Base-by-base conservation (phyloP, 2,113 vertebrate genomes). In the Vireo altiloquus region DNA sequence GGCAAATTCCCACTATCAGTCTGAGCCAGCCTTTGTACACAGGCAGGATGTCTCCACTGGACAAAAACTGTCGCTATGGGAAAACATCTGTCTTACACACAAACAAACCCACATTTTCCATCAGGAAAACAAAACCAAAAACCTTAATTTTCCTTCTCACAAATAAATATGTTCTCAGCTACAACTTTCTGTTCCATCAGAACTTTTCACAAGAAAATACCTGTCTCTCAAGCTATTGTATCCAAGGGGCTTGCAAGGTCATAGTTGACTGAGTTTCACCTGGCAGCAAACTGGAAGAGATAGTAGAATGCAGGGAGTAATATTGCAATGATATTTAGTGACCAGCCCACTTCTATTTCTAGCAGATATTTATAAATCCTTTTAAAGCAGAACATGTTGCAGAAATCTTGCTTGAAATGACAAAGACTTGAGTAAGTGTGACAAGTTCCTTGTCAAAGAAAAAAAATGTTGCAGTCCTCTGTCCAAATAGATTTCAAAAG, bases 361-460 rank as follows among this genome's bases (percentile, higher is more conserved):
- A 90, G 71, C 24, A 88, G 80, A 71, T 39, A 90, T 87, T 90
- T 89, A 83, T 77, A 89, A 89, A 92, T 71, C 72, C 56, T 31
- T 78, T 94, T 76, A 82, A 87, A 89, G 47, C 27, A 94, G 79
- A 93, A 86, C 24, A 68, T 33, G 59, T 40, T 95, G 71, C n/a
- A 90, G 60, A 93, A 93, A 86, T 90, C 85, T 93, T 88, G 44
- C 88, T 92, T 52, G 44, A 16, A 90, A 86, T 0, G 1, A 66
- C 64, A 93, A 90, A 94, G 82, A 94, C 84, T 44, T 91, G 75
- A 96, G 28, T 86, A 92, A 95, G 68, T 88, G 63, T 90, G 93
- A 97, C 93, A 96, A 93, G 75, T 7, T 64, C 39, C 68, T 80
- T 23, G 0, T 70, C 74, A 91, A 80, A 90, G 5, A 16, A 65